Evolutionary conservation across 2,888 invertebrate genomes (phyloP), one percentile per base, ranked within the genome.

Genomic region (Trissoscelio sp.): DNA sequence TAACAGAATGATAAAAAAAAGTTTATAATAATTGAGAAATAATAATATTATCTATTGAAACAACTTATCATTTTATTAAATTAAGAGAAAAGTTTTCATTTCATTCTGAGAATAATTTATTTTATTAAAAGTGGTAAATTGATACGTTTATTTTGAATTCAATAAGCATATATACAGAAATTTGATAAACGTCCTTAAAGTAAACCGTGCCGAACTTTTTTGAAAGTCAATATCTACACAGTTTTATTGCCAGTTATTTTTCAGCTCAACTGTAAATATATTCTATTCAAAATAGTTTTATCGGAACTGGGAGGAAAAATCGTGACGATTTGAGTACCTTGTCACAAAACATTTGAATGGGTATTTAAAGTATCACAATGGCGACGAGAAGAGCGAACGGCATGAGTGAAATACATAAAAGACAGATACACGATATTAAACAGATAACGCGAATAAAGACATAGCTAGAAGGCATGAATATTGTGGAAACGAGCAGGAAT

Each of bases 341-440:
- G 31, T 16, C 34, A 55, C 28, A 12, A 57, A 57, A 57, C 37
- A 57, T 37, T 39, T 57, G 3, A 20, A 20, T 18, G 7, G 39
- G 20, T 4, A 39, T 57, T 57, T 39, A 14, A 55, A 37, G 18
- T 39, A 57, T 16, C 37, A 57, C 57, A 57, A 57, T 37, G 20
- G 14, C n/a, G 20, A 39, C 9, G 3, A 20, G n/a, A 6, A 39
- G 37, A 3, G 34, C 55, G 24, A 6, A 4, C 11, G 12, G 39
- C 39, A 39, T 42, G 58, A 58, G n/a, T 42, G 14, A 39, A 58
- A 58, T 39, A 58, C 24, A 42, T 58, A 58, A 58, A 22, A 39
- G 58, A 58, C n/a, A 11, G n/a, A 31, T 37, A 37, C 57, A 20
- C 14, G 37, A 37, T 37, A 20, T 57, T 57, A 57, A 37, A 12